phyloP scores from a whole-genome alignment of 2,797 vertebrate species.

The Acipenser oxyrinchus region DNA sequence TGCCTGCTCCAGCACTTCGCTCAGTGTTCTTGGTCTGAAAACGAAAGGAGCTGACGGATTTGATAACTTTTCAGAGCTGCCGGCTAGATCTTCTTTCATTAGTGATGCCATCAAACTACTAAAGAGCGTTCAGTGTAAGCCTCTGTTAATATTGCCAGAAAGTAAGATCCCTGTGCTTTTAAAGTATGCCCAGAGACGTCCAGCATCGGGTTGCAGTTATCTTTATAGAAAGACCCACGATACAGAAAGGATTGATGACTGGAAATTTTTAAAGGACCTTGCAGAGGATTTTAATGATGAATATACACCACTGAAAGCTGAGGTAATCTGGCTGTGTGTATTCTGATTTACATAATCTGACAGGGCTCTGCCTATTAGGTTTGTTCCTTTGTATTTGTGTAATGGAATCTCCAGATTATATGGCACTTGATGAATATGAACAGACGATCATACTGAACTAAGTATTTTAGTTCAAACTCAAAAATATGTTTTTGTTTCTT shows the following conservation, averaged over 20 bases:
- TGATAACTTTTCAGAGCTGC: neutral
- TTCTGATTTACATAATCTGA: no score
- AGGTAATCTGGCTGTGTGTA: slow-evolving; percentile 38
- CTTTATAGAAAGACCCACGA: neutral
- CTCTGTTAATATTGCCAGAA: slow-evolving; percentile 34
- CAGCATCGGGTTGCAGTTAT: neutral
- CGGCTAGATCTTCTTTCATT: slow-evolving; percentile 12
- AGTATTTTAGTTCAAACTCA: no score
- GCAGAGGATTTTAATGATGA: slow-evolving; percentile 62
- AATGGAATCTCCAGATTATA: no score
- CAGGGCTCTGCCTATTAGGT: no score
- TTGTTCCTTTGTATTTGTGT: no score
- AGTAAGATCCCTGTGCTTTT: slow-evolving; percentile 57
- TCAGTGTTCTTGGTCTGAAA: slow-evolving; percentile 19
- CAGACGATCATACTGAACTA: no score
- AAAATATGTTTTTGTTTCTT: no score
- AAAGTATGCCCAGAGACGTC: slow-evolving; percentile 18
- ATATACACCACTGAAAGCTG: slow-evolving; percentile 45
- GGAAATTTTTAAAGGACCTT: slow-evolving; percentile 51
- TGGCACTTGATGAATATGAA: no score
- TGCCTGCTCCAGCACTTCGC: neutral
- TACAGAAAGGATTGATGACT: slow-evolving; percentile 23
- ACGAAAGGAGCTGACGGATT: slow-evolving; percentile 17
- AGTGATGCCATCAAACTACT: slow-evolving; percentile 51
- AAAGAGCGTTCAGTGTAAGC: slow-evolving; percentile 39